phyloP scores from a whole-genome alignment of 35 echinoderm and acorn worm genomes.

The Ophiothrix spiculata region DNA sequence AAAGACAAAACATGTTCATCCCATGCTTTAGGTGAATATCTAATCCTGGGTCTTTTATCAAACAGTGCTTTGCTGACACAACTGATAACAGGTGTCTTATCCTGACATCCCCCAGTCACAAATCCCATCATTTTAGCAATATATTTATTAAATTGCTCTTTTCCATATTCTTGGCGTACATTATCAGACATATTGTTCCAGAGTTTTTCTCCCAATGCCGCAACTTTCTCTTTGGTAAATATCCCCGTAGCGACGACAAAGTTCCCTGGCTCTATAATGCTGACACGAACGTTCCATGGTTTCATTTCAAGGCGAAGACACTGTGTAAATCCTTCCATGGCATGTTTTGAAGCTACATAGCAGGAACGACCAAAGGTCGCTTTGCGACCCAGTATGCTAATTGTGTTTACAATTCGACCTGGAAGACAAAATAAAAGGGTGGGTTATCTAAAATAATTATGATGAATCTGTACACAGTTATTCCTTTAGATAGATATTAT shows the following conservation, averaged over 20 bases:
- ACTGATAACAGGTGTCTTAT: slow-evolving; percentile 43
- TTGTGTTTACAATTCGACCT: slow-evolving; percentile 90
- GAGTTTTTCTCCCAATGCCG: slow-evolving; percentile 39
- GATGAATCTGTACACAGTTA: too few relatives aligned
- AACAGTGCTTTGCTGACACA: slow-evolving; percentile 26
- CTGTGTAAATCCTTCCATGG: slow-evolving; percentile 78
- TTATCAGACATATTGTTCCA: slow-evolving; percentile 61
- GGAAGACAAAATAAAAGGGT: not conserved
- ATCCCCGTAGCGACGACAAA: slow-evolving; percentile 80
- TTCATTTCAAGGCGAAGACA: slow-evolving; percentile 72
- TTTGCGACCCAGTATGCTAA: slow-evolving; percentile 57
- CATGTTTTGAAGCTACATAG: slow-evolving; percentile 80
- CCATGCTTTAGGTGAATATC: slow-evolving; percentile 47
- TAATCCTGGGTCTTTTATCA: slow-evolving; percentile 35
- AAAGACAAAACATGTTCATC: slow-evolving; percentile 49
- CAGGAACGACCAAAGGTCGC: slow-evolving; percentile 47
- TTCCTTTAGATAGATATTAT: too few relatives aligned
- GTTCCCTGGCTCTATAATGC: slow-evolving; percentile 85
- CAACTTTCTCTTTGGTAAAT: slow-evolving; percentile 69
- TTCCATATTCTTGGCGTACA: slow-evolving; percentile 35
- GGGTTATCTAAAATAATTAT: too few relatives aligned
- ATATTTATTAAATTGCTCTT: slow-evolving; percentile 22
- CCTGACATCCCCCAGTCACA: slow-evolving; percentile 11
- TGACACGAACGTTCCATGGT: slow-evolving; percentile 65
- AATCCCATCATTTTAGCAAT: slow-evolving; percentile 33